Base-by-base conservation (phyloP, 1,140 invertebrate species). In the Mya arenaria region DNA sequence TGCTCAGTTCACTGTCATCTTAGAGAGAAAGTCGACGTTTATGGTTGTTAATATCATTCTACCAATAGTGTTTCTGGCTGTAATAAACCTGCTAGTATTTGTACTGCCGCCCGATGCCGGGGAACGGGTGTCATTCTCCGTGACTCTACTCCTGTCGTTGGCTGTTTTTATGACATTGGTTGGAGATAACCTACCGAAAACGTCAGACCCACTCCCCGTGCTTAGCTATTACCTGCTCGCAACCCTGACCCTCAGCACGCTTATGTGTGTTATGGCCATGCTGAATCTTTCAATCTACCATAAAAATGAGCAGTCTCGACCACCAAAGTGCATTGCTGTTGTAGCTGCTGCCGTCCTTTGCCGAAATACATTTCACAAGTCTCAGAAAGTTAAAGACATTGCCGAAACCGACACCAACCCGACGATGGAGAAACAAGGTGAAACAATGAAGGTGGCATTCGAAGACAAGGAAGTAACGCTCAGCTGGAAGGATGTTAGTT, bases 81-180 rank as follows among this genome's bases (percentile, higher is more conserved):
- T 92, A 15, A 87, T 94, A 13, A 94, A 94, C 23, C 90, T 94
- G 17, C 89, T 95, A 5, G 94, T 94, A 17, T 95, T 95, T 89
- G 94, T 93, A 84, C 89, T 95, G 56, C 94, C 94, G 5, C 93
- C 94, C 0, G 94, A 94, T 81, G 93, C 92, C 15, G 94, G 94
- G 0, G 94, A 94, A 86, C 94, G 94, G 84, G 93, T 94, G 58
- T 92, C 94, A 6, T 92, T 94, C 23, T 94, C 94, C 32, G 89
- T 94, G 34, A 94, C 94, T 5, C 92, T 94, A 5, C 89, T 95
- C 0, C 88, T 95, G 19, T 93, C 94, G 6, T 94, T 95, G 84
- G 93, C 93, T 65, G 94, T 95, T 23, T 94, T 95, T 87, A 93
- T 94, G 91, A 88, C 94, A 58, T 92, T 94, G 69, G 94, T 94